Evolutionary conservation across 2,888 invertebrate genomes (phyloP), one percentile per base, ranked within the genome.

Genomic region (Orchesellides sinensis): DNA sequence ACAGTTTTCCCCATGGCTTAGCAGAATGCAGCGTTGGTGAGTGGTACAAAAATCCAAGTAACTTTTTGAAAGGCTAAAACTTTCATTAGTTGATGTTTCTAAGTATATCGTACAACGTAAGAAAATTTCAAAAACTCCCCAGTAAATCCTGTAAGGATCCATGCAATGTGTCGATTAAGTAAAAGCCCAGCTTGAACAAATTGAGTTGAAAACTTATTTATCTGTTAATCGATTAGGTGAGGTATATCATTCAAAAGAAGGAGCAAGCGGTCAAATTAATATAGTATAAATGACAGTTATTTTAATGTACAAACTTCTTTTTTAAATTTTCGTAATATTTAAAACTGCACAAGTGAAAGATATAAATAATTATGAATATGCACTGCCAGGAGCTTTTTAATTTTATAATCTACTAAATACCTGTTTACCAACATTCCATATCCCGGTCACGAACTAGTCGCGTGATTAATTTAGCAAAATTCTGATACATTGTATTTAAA

Each of bases 21-120:
- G 10, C 21, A 40, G 45, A 17, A 65, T 35, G 40, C 65, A 65
- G 21, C 40, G 19, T 27, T 25, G 25, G 1, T 45, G 12, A n/a
- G 17, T 47, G n/a, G 6, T 47, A 21, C 66, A 66, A 66, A 19
- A 66, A 2, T 66, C 23, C 23, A 47, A 66, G 25, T 40, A 40
- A 40, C 25, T 23, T 2, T 54, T 5, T 23, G 17, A 12, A 25
- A 54, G 49, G 2, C 40, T n/a, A 40, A 14, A 8, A 40, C 40
- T 40, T 40, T 8, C 10, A 8, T 40, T 5, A 40, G 2, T n/a
- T n/a, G 10, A n/a, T 19, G 2, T 6, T 8, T 49, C 19, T 49
- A 49, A 21, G 25, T 54, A 54, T 21, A 23, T 54, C 1, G 23
- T 54, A 14, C 54, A 54, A 14, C 6, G 12, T 2, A 14, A 12